Conservation (phyloP, 1,140 invertebrate species). For the Formica exsecta region DNA sequence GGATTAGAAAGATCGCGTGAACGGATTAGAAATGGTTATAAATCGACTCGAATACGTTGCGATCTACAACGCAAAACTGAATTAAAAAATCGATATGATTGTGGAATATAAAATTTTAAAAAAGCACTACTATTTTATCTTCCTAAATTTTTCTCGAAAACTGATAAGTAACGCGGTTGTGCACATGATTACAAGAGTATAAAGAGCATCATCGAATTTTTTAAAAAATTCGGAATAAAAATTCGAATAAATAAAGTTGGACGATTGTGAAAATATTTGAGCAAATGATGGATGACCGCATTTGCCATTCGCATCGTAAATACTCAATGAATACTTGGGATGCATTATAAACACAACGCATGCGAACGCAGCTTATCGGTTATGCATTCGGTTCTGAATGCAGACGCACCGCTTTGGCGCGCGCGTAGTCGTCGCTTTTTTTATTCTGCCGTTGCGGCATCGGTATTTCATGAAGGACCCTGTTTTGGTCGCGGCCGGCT, state of each 20-base stretch:
- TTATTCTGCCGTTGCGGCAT: constrained; percentile 55
- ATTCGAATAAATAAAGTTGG: not conserved
- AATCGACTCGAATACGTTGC: not conserved
- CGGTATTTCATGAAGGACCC: constrained; percentile 60
- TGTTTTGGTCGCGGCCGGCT: constrained; percentile 53
- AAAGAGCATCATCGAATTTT: not conserved
- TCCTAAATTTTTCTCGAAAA: not conserved
- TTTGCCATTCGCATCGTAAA: constrained; percentile 32
- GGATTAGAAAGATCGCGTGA: constrained; percentile 22
- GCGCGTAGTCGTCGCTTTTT: constrained; percentile 48
- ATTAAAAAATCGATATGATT: not conserved
- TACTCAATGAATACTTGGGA: not conserved
- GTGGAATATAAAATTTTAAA: not conserved
- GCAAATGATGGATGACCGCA: not conserved
- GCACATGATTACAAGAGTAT: not conserved
- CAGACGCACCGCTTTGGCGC: constrained; percentile 41
- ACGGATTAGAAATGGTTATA: constrained; percentile 25
- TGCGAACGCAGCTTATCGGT: constrained; percentile 45
- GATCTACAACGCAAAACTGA: not conserved
- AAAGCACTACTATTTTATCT: too few species aligned
- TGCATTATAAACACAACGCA: constrained; percentile 29
- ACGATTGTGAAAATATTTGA: constrained; percentile 5
- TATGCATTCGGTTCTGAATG: constrained; percentile 53
- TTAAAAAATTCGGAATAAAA: not conserved
- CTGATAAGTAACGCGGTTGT: too few species aligned